Evolutionary conservation across 37 sponge, comb jelly and placozoan species (phyloP), one percentile per base, ranked within the genome.

Genomic region (Mnemiopsis leidyi): DNA sequence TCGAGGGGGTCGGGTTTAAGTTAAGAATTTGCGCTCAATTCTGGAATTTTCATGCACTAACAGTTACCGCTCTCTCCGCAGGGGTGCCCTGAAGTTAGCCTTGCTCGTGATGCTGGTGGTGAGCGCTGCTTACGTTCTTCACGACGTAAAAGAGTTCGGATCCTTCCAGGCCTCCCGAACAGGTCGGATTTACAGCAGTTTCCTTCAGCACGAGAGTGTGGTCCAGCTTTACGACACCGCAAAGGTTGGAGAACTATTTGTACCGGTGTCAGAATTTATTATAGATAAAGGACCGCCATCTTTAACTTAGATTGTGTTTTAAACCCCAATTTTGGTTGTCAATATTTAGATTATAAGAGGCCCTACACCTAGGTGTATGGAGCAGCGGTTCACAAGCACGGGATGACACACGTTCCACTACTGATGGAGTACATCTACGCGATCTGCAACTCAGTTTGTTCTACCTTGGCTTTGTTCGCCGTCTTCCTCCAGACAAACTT

Each of bases 401-500:
- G 90, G 0, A 85, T 85, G 90, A 29, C 25, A 0, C 61, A 85
- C 30, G 90, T 40, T 0, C 90, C 90, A 1, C 3, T 85, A 32
- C 61, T 85, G 13, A 85, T 85, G 90, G 90, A 85, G 90, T 85
- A 85, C 90, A 23, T 33, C 26, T 39, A 40, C 90, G 39, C 90
- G n/a, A 85, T 85, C n/a, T 85, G 36, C 29, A 85, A 85, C 90
- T 85, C 90, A 28, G 61, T 85, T 2, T 40, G 28, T 61, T 85
- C 90, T 9, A 85, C 90, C 25, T 61, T 85, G 1, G 26, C 48
- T 1, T 61, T 85, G 0, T 38, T 40, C 40, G 32, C 35, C 23
- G 28, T 85, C 90, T 85, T 85, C 61, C 18, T 85, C 1, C 90
- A 85, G 48, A 37, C 33, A 1, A 85, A 85, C 26, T 0, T 85